A percentile compares a stretch with the other conserved stretches of the same genome.
Evolutionary conservation across 37 sponge, comb jelly and placozoan species (phyloP).

Genomic region (Ianthella basta): DNA sequence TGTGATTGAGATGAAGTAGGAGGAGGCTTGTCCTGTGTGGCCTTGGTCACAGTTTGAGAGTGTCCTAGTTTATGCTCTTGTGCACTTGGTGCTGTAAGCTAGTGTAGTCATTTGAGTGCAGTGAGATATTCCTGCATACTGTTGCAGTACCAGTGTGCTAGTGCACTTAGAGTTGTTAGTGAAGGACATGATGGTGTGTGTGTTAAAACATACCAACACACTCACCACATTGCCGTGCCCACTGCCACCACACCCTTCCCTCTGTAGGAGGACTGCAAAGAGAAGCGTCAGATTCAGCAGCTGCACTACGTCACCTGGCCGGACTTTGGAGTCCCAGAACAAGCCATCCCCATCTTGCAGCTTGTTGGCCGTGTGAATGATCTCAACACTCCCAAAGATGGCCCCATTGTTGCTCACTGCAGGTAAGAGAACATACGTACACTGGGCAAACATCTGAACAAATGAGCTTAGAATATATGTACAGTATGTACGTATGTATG

Average conservation of each 20-base stretch:
- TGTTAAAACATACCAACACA: too few relatives aligned
- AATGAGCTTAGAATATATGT: neutral
- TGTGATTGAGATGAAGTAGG: too few relatives aligned
- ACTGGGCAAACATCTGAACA: neutral
- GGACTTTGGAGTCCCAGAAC: constrained; percentile 85
- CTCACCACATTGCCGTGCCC: neutral
- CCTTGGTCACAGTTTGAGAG: neutral
- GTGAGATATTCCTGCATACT: too few relatives aligned
- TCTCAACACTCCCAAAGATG: constrained; percentile 45
- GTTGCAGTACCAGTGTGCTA: too few relatives aligned
- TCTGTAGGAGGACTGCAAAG: constrained; percentile 50
- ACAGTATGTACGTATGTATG: neutral
- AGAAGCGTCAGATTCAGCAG: constrained; percentile 67
- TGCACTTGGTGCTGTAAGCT: too few relatives aligned
- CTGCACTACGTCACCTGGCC: constrained; percentile 91
- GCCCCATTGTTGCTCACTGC: constrained; percentile 82
- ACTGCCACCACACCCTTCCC: neutral
- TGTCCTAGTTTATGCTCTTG: too few relatives aligned
- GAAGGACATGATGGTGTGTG: too few relatives aligned
- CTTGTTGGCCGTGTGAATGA: constrained; percentile 57
- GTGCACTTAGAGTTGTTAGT: too few relatives aligned
- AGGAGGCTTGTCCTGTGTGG: neutral
- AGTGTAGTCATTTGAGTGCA: too few relatives aligned
- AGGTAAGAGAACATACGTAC: constrained; percentile 46
- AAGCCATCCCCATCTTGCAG: constrained; percentile 58